phyloP scores from a whole-genome alignment of 2,888 invertebrate genomes.

The Tubulanus polymorphus region DNA sequence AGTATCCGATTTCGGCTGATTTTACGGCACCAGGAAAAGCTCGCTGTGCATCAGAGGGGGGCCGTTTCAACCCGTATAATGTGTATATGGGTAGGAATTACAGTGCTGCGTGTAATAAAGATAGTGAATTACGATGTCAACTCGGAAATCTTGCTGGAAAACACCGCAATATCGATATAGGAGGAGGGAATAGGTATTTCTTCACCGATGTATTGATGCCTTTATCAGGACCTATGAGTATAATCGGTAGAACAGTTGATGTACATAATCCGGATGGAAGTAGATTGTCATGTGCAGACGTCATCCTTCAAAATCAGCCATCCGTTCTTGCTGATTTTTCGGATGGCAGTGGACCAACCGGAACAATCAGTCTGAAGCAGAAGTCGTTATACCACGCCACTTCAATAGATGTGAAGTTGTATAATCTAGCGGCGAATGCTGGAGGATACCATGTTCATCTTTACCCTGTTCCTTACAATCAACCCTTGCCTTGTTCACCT shows the following conservation, averaged over 20 bases:
- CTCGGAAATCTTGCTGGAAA: slow-evolving; percentile 70
- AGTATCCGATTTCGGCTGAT: slow-evolving; percentile 72
- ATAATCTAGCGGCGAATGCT: slow-evolving; percentile 65
- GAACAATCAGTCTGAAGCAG: slow-evolving; percentile 7
- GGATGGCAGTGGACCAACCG: neutral
- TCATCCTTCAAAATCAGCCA: slow-evolving; percentile 15
- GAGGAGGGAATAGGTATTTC: slow-evolving; percentile 17
- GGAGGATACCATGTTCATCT: slow-evolving; percentile 75
- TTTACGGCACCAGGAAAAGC: slow-evolving; percentile 57
- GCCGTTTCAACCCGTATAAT: slow-evolving; percentile 73
- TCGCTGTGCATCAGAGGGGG: slow-evolving; percentile 66
- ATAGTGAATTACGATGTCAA: slow-evolving; percentile 80
- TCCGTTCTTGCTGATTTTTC: neutral
- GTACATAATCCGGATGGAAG: slow-evolving; percentile 75
- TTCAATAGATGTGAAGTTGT: slow-evolving; percentile 64
- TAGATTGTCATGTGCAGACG: slow-evolving; percentile 70
- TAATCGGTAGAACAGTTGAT: slow-evolving; percentile 78
- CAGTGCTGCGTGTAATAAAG: slow-evolving; percentile 24
- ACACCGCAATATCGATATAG: slow-evolving; percentile 27
- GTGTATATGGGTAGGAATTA: slow-evolving; percentile 47
- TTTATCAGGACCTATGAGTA: slow-evolving; percentile 69
- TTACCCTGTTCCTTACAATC: slow-evolving; percentile 56
- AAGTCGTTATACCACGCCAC: slow-evolving; percentile 5
- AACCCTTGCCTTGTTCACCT: slow-evolving; percentile 8
- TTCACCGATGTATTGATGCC: slow-evolving; percentile 76